These are phyloP conservation scores for Octopus sinensis DNA, from an alignment of 1,140 invertebrate genomes.

Conservation along the genomic window DNA sequence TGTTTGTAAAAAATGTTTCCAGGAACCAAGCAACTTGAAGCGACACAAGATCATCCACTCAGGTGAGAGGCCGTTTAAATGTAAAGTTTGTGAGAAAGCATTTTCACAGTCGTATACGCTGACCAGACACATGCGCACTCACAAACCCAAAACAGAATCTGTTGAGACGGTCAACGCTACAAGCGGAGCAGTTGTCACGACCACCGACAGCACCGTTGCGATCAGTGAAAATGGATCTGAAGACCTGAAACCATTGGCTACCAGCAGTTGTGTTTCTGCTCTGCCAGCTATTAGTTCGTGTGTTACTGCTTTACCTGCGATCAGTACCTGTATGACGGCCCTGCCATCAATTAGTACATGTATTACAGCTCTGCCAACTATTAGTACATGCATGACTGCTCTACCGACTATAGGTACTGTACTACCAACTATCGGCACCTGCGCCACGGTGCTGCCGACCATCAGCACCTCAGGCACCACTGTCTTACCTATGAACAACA, in stretches of 20 bases:
- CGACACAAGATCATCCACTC: conserved; percentile 61
- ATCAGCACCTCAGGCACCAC: neutral
- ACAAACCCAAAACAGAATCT: conserved; percentile 65
- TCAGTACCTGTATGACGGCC: neutral
- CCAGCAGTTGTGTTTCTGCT: neutral
- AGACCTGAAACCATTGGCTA: neutral
- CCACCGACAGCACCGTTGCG: neutral
- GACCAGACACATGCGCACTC: conserved; percentile 66
- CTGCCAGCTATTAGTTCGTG: neutral
- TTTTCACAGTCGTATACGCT: conserved; percentile 59
- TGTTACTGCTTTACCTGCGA: neutral
- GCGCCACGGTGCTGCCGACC: neutral
- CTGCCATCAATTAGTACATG: neutral
- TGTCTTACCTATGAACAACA: neutral
- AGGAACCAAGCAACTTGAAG: conserved; percentile 7
- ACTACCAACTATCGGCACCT: neutral
- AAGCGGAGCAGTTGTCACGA: neutral
- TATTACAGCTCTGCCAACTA: neutral
- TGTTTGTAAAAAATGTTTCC: conserved; percentile 3
- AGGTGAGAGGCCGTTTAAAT: conserved; percentile 83
- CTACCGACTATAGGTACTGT: neutral
- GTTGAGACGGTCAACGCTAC: neutral
- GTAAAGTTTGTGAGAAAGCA: conserved; percentile 22
- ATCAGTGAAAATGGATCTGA: neutral
- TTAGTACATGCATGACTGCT: neutral